A percentile compares a stretch with the other conserved stretches of the same genome.
Conservation (phyloP, 2,888 invertebrate species). For the Apamea epomidion region DNA sequence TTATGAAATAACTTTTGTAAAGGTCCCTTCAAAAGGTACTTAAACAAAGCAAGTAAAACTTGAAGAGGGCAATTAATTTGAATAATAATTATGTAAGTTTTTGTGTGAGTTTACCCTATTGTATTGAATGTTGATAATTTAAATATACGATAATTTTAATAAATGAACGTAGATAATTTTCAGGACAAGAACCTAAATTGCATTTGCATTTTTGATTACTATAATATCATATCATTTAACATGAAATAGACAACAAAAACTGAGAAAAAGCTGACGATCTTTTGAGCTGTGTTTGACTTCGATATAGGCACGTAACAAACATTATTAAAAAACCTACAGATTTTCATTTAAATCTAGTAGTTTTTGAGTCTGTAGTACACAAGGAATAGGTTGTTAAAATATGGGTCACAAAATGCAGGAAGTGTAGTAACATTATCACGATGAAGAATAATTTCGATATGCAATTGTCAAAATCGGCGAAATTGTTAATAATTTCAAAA, state of each 20-base stretch:
- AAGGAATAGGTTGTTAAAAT: neutral
- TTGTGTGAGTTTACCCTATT: too few relatives aligned
- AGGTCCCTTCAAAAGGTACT: neutral
- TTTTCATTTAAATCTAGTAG: neutral
- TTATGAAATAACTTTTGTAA: conserved; percentile 25
- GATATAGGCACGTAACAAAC: neutral
- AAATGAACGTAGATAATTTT: neutral
- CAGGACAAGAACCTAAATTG: neutral
- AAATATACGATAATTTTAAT: too few relatives aligned
- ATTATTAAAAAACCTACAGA: neutral
- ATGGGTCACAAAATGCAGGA: neutral
- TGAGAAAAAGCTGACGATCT: neutral
- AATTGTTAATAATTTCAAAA: neutral
- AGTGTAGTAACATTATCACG: neutral
- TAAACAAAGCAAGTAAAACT: conserved; percentile 18
- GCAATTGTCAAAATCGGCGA: neutral
- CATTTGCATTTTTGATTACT: neutral
- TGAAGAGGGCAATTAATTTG: conserved; percentile 37
- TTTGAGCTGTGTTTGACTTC: neutral
- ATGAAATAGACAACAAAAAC: neutral
- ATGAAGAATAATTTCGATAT: neutral
- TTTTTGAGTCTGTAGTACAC: neutral
- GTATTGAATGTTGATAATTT: conserved; percentile 1
- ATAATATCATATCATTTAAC: neutral
- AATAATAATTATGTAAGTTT: conserved; percentile 32